These are phyloP conservation scores for Chirona hameri DNA, from an alignment of 2,888 invertebrate genomes.

Conservation along the genomic window DNA sequence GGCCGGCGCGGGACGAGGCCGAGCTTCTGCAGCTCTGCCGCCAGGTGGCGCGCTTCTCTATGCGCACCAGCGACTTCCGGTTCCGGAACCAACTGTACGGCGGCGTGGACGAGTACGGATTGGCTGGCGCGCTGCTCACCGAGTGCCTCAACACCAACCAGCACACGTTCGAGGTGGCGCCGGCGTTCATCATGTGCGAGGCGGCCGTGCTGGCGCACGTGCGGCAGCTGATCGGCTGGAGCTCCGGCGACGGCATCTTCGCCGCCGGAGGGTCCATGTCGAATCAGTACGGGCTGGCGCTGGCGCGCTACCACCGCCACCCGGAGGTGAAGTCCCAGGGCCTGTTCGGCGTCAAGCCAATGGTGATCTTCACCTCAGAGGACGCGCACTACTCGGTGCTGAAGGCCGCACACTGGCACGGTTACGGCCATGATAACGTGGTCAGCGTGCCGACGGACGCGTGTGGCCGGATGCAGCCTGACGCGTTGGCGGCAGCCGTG, in stretches of 20 bases:
- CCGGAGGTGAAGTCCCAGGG: constrained; percentile 82
- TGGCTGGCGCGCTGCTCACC: constrained; percentile 69
- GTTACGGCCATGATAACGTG: constrained; percentile 90
- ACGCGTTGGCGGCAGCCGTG: constrained; percentile 61
- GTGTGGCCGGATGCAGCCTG: constrained; percentile 79
- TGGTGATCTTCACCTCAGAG: constrained; percentile 94
- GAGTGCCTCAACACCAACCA: constrained; percentile 79
- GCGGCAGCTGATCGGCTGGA: constrained; percentile 33
- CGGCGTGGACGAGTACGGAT: constrained; percentile 65
- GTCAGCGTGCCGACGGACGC: constrained; percentile 86
- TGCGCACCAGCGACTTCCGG: constrained; percentile 38
- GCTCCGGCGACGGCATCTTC: constrained; percentile 67
- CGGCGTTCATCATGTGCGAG: constrained; percentile 72
- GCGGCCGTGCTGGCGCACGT: constrained; percentile 55
- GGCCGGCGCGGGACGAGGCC: neutral
- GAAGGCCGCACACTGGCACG: constrained; percentile 87
- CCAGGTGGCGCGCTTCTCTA: constrained; percentile 3
- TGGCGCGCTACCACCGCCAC: constrained; percentile 63
- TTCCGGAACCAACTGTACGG: constrained; percentile 40
- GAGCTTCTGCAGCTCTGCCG: constrained; percentile 6
- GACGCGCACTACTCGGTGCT: constrained; percentile 95
- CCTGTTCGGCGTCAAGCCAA: constrained; percentile 74
- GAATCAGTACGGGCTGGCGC: constrained; percentile 70
- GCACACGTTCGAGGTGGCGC: constrained; percentile 80
- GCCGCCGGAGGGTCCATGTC: constrained; percentile 75